Evolutionary conservation across 2,113 vertebrate genomes (phyloP), one percentile per base, ranked within the genome.

Genomic region (Polyodon spathula): DNA sequence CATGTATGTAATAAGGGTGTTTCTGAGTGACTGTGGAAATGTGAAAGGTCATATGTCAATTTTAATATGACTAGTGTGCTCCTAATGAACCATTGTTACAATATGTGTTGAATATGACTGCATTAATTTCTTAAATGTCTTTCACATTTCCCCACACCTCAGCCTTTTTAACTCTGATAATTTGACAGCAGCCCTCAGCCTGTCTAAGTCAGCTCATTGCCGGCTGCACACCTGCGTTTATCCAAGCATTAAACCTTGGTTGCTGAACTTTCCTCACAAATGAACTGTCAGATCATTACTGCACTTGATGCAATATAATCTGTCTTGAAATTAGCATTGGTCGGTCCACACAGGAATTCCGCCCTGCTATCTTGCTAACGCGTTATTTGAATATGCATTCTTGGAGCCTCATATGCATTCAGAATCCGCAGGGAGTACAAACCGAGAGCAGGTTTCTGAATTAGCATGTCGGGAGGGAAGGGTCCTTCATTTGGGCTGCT

Each of bases 241-340:
- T 82, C 93, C 74, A 70, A 84, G 84, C 86, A 88, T 91, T 89
- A 91, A 92, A 89, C 82, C 88, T 90, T 87, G 89, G 88, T 88
- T 89, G 85, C 78, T 91, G 89, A 92, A 92, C 90, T 88, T 88
- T 86, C 76, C 81, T 92, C 94, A 93, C 93, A 95, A 95, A 93
- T 91, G 93, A 97, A 96, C 93, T 96, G 96, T 97, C 95, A 97
- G 90, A 95, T 97, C 95, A 96, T 97, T 94, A 95, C 95, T 84
- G 90, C 67, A 78, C 90, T 88, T 97, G 94, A 97, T 95, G 92
- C 94, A 92, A 92, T 92, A 96, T 98, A 94, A 98, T 97, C 95
- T 95, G 91, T 97, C 92, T 94, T 82, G 87, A 89, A 97, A 97
- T 93, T 91, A 95, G 90, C 94, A 93, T 92, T 90, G 85, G 92